phyloP scores from a whole-genome alignment of 2,113 vertebrate genomes.

The Festucalex cinctus region DNA sequence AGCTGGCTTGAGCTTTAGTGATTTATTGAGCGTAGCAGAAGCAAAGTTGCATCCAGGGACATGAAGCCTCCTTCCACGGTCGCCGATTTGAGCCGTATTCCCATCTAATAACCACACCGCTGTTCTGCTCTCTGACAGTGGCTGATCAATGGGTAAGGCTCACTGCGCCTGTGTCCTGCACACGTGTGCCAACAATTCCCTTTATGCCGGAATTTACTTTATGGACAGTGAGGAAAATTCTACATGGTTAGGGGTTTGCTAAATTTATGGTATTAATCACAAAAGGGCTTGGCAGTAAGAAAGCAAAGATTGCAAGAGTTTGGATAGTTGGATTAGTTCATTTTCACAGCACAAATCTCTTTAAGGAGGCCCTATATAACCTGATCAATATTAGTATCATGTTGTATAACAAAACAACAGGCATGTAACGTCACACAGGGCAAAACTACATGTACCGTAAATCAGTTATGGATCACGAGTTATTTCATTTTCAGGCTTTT shows the following conservation, averaged over 20 bases:
- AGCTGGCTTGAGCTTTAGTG: slow-evolving; percentile 31
- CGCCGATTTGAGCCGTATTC: slow-evolving; percentile 27
- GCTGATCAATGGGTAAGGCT: slow-evolving; percentile 35
- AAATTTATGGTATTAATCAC: neutral
- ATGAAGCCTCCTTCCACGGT: slow-evolving; percentile 28
- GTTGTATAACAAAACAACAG: neutral
- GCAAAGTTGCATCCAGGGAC: slow-evolving; percentile 47
- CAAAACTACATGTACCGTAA: neutral
- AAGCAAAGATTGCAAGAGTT: neutral
- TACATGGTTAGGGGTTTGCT: neutral
- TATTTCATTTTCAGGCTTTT: too few relatives aligned
- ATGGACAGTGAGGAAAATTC: slow-evolving; percentile 12
- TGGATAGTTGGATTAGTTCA: neutral
- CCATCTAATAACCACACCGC: slow-evolving; percentile 31
- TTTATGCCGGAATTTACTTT: slow-evolving; percentile 1
- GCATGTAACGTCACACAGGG: neutral
- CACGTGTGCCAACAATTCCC: slow-evolving; percentile 20
- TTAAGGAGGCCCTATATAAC: neutral
- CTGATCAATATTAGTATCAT: neutral
- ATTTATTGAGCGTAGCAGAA: slow-evolving; percentile 54
- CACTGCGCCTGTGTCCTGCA: slow-evolving; percentile 19
- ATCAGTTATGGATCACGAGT: too few relatives aligned
- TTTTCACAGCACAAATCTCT: neutral
- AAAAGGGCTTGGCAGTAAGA: neutral
- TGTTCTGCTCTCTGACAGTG: slow-evolving; percentile 43